These are phyloP conservation scores for Agelaius tricolor DNA, from an alignment of 2,113 vertebrate species.

Conservation along the genomic window DNA sequence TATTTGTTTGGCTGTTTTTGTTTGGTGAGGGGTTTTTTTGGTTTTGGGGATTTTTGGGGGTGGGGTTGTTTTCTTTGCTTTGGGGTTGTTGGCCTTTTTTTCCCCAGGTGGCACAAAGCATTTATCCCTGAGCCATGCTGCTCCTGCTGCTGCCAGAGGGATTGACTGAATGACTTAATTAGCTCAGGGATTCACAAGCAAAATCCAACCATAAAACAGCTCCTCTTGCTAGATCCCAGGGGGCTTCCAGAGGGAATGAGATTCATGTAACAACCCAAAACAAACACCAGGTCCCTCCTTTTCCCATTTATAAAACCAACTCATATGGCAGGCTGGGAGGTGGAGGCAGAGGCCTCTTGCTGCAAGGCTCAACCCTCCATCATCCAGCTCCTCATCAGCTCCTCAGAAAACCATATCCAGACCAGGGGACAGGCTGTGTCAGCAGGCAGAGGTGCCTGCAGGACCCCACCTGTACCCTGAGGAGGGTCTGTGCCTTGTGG, in stretches of 20 bases:
- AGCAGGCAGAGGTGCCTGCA: not conserved
- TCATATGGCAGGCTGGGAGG: not conserved
- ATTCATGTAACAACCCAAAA: not conserved
- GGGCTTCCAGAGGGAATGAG: not conserved
- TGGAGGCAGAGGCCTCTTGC: not conserved
- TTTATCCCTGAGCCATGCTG: not conserved
- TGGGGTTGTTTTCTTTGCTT: not conserved
- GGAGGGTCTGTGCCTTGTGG: fast-evolving
- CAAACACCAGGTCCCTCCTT: not conserved
- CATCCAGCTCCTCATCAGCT: not conserved
- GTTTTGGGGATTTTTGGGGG: not conserved
- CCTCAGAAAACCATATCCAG: not conserved
- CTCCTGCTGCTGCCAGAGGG: not conserved
- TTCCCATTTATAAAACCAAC: not conserved
- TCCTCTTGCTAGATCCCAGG: not conserved
- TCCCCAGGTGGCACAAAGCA: not conserved
- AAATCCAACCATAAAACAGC: not conserved
- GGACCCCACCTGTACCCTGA: not conserved
- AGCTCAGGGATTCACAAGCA: conserved; percentile 12
- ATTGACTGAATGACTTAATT: not conserved
- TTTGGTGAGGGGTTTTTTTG: not conserved
- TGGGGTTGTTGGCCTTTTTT: not conserved
- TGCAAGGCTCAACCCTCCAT: not conserved
- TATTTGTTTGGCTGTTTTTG: not conserved
- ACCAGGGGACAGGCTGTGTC: fast-evolving